phyloP scores from a whole-genome alignment of 2,888 invertebrate species.

The Entomobrya proxima region DNA sequence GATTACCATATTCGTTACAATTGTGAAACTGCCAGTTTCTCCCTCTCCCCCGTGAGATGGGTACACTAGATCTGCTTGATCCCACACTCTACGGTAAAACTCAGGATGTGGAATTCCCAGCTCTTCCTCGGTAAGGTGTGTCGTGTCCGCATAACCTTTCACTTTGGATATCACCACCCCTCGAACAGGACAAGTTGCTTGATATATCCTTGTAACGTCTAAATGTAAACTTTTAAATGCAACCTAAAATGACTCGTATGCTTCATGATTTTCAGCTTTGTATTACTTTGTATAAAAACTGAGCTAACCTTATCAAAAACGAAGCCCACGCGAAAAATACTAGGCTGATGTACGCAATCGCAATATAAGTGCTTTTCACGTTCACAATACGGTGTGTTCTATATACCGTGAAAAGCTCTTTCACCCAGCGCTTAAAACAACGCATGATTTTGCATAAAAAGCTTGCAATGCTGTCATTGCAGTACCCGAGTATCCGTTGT shows the following conservation, averaged over 20 bases:
- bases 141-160: slow-evolving; percentile 78
- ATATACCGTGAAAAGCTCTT: slow-evolving; percentile 10
- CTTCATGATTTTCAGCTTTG: neutral
- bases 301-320: slow-evolving; percentile 7
- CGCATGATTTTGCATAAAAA: too few species aligned
- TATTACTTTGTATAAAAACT: neutral
- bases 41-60: slow-evolving; percentile 79
- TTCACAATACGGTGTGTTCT: neutral
- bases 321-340: slow-evolving; percentile 20
- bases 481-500: too few species aligned
- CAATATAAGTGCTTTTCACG: neutral
- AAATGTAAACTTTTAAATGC: slow-evolving; percentile 40
- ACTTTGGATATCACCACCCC: slow-evolving; percentile 78
- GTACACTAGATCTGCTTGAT: slow-evolving; percentile 73
- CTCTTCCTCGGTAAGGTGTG: slow-evolving; percentile 69
- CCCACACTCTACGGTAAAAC: slow-evolving; percentile 74
- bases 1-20: slow-evolving; percentile 79
- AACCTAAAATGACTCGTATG: neutral
- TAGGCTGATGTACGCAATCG: neutral
- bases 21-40: slow-evolving; percentile 77
- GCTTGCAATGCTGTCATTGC: too few species aligned
- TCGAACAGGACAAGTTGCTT: slow-evolving; percentile 55
- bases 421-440: too few species aligned
- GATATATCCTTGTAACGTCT: slow-evolving; percentile 60
- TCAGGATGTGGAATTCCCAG: slow-evolving; percentile 59